Evolutionary conservation across 1,140 invertebrate genomes (phyloP).

Genomic region (Himalopsyche phryganea): DNA sequence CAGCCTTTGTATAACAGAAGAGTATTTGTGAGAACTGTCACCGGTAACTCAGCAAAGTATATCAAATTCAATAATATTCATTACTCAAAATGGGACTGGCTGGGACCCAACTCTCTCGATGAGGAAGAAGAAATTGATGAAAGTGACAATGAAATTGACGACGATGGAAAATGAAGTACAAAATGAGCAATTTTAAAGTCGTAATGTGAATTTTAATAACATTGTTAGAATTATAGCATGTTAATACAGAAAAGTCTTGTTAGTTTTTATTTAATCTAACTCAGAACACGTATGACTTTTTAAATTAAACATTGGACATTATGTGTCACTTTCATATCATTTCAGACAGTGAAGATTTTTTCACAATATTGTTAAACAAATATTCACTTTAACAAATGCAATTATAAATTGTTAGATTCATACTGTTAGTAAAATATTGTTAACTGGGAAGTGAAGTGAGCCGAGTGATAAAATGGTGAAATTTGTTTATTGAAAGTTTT

Average conservation of each 20-base stretch:
- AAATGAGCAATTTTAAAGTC: constrained; percentile 1
- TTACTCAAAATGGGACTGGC: constrained; percentile 61
- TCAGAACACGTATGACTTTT: too few species aligned
- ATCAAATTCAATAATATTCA: constrained; percentile 54
- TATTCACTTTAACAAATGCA: too few species aligned
- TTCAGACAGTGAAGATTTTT: too few species aligned
- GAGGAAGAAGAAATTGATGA: constrained; percentile 37
- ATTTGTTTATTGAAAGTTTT: too few species aligned
- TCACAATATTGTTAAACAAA: too few species aligned
- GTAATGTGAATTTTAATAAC: background rate
- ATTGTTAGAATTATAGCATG: background rate
- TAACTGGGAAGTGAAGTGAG: too few species aligned
- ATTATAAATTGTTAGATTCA: too few species aligned
- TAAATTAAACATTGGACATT: too few species aligned
- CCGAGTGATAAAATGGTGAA: too few species aligned
- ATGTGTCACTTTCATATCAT: too few species aligned
- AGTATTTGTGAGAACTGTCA: constrained; percentile 56
- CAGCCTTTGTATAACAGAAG: constrained; percentile 63
- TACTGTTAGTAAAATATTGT: too few species aligned
- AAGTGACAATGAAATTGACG: constrained; percentile 18
- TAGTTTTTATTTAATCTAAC: constrained; percentile 1
- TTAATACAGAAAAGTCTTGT: background rate
- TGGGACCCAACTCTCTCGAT: constrained; percentile 48
- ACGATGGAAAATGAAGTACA: constrained; percentile 2
- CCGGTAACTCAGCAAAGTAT: constrained; percentile 55